Base-by-base conservation (phyloP, 2,888 invertebrate genomes). In the Pantelozetes paolii region DNA sequence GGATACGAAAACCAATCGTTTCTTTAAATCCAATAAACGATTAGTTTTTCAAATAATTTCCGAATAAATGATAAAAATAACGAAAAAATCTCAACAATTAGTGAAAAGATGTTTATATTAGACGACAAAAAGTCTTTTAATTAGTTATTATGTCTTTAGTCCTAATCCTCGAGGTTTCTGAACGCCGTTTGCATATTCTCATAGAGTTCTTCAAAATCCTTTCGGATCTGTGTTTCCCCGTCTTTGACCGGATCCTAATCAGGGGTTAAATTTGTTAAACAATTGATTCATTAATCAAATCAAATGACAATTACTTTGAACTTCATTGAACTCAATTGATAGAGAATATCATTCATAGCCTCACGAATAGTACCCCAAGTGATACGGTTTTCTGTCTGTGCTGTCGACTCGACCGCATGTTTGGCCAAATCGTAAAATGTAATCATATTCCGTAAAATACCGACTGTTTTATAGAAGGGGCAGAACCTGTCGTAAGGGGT, bases 391-490 rank as follows among this genome's bases (percentile, higher is more conserved):
- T 99, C 99, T 59, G 94, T 94, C 85, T 98, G 97, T 73, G 98
- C 94, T 36, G 99, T 99, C 77, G 93, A 90, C 85, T 99, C 98
- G 1, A 99, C 97, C 0, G 97, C 92, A 83, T 98, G 98, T 77
- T 94, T 89, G 45, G 99, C 90, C 90, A 97, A 89, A 84, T 99
- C 99, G 85, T 98, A 99, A 86, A 99, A 95, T 73, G 92, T 86
- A 81, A 99, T 96, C 84, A 99, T 96, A 87, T 99, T 99, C 83
- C 88, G 89, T 82, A 99, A 84, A 98, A 99, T 99, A 79, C 96
- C 98, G 76, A 95, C 94, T 20, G 98, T 98, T 87, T 99, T 99
- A 88, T 98, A 99, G 88, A 99, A 99, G 81, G 99, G 99, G 82
- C 99, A 99, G 88, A 95, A 98, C 78, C 98, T 89, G 85, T 94